These are phyloP conservation scores for Murina feae DNA, from an alignment of 2,113 vertebrate species.

Conservation along the genomic window DNA sequence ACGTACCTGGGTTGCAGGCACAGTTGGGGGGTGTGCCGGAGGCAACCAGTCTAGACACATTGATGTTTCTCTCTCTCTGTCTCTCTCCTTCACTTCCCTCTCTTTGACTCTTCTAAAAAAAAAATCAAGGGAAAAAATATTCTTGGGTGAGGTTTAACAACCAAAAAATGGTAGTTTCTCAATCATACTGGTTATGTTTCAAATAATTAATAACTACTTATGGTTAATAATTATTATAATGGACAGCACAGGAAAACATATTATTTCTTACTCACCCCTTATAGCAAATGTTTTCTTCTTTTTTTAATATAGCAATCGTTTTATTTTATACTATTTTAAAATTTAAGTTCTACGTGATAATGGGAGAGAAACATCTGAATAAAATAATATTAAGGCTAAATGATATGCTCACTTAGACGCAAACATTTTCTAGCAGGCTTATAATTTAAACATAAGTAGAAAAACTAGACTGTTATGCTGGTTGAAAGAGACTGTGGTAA, in stretches of 20 bases:
- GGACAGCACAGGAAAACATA: neutral
- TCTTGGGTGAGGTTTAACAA: too few relatives aligned
- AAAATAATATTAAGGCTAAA: neutral
- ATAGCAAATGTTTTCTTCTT: neutral
- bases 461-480: neutral
- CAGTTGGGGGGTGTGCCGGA: too few relatives aligned
- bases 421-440: neutral
- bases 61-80: too few relatives aligned
- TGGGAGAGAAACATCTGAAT: neutral
- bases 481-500: neutral
- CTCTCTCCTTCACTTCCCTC: too few relatives aligned
- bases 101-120: too few relatives aligned
- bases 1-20: too few relatives aligned
- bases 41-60: too few relatives aligned
- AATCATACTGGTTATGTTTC: neutral
- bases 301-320: neutral
- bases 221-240: neutral
- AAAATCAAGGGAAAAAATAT: too few relatives aligned
- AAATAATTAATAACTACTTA: neutral
- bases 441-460: constrained; percentile 12
- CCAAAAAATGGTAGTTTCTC: neutral
- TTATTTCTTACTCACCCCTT: neutral
- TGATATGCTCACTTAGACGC: neutral
- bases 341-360: neutral
- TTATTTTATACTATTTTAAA: neutral